Conservation (phyloP, 1,140 invertebrate species). For the Drosophila azteca region DNA sequence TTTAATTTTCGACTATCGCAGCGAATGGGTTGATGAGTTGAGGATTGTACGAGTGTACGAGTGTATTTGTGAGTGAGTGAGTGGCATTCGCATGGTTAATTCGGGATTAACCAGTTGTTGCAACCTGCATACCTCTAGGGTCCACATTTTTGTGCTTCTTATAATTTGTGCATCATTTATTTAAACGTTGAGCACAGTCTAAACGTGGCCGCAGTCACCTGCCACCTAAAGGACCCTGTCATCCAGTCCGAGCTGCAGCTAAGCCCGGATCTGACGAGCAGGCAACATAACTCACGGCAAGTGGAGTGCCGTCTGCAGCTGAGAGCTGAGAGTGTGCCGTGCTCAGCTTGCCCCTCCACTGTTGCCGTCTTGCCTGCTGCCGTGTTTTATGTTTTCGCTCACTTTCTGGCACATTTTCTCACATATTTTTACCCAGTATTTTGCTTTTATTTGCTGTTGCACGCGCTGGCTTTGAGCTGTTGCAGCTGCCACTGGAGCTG, state of each 20-base stretch:
- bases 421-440: constrained; percentile 50
- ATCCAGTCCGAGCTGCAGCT: constrained; percentile 40
- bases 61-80: too few species aligned
- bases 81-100: constrained; percentile 37
- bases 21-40: constrained; percentile 20
- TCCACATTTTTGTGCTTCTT: constrained; percentile 57
- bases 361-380: constrained; percentile 22
- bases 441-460: constrained; percentile 35
- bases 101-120: neutral
- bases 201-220: constrained; percentile 41
- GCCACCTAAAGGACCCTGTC: constrained; percentile 46
- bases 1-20: constrained; percentile 46
- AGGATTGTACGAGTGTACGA: constrained; percentile 19
- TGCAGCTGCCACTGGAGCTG: constrained; percentile 18
- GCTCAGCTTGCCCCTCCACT: too few species aligned
- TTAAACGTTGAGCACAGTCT: constrained; percentile 70
- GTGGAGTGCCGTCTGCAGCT: constrained; percentile 36
- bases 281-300: constrained; percentile 71
- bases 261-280: constrained; percentile 38
- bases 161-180: constrained; percentile 63
- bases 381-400: constrained; percentile 68
- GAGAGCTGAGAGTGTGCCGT: neutral
- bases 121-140: constrained; percentile 22
- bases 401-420: constrained; percentile 76
- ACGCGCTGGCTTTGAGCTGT: constrained; percentile 30